Base-by-base conservation (phyloP, 2,113 vertebrate species). In the Gymnarchus niloticus region DNA sequence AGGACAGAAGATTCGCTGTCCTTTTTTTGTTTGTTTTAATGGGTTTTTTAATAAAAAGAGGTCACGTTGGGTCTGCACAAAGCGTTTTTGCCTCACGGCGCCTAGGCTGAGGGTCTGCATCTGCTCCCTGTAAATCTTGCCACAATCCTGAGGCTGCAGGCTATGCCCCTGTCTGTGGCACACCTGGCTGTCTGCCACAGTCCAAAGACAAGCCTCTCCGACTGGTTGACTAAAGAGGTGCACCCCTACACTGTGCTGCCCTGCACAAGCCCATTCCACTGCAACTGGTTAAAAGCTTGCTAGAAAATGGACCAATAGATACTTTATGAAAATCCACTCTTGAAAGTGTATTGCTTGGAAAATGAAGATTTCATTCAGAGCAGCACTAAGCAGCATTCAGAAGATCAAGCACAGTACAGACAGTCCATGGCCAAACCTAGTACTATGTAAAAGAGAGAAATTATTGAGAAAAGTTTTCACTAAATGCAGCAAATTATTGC, bases 401-500 rank as follows among this genome's bases (percentile, higher is more conserved):
- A 69, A 17, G 33, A 37, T 17, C 65, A 37, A 1, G 33, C 33
- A 73, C 33, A 41, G 65, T 14, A 37, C 65, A 37, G 65, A 41
- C 33, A 73, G 65, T 17, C 65, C 1, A 6, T 41, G 33, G 65
- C 65, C 65, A 41, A 69, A 73, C 65, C 14, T 33, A 19, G 17
- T 17, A 78, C 76, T 46, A 48, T 19, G 0, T 8, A 2, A 48
- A 78, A 37, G 14, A n/a, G 7, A n/a, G 25, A 2, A 28, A 48
- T 23, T 52, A 33, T 23, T n/a, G 25, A 23, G 44, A 2, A 17
- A 21, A 44, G 28, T 61, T 57, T 59, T 48, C 23, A 41, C 41
- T 49, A 56, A 61, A 57, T 57, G 25, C 41, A 57, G 28, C 54
- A 92, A 91, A 89, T 92, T 89, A 25, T 37, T 89, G 92, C 87